A percentile compares a stretch with the other conserved stretches of the same genome.
Conservation (phyloP, 2,113 vertebrate species). For the Myocastor coypus region DNA sequence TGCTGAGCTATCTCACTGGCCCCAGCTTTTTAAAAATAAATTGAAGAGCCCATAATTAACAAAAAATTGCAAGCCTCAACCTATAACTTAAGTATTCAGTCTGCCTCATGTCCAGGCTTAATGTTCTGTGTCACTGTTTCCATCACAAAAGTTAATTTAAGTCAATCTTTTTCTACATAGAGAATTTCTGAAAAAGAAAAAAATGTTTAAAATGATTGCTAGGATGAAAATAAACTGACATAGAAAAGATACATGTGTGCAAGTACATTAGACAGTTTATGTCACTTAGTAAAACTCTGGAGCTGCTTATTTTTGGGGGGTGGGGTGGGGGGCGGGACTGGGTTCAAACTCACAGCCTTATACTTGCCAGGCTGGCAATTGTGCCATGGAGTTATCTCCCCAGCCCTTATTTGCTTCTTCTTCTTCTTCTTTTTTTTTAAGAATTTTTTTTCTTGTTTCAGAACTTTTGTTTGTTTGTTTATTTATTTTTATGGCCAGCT, state of each 20-base stretch:
- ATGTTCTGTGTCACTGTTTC: conserved; percentile 88
- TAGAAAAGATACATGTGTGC: conserved; percentile 82
- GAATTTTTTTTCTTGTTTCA: too few relatives aligned
- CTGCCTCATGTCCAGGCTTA: conserved; percentile 93
- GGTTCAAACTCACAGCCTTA: too few relatives aligned
- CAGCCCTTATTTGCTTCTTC: too few relatives aligned
- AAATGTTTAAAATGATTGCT: conserved; percentile 88
- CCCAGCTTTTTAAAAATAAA: neutral
- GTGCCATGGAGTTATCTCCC: too few relatives aligned
- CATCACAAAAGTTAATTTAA: conserved; percentile 87
- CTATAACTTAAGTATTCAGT: conserved; percentile 85
- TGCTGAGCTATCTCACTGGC: too few relatives aligned
- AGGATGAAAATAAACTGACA: conserved; percentile 88
- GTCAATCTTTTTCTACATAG: conserved; percentile 90
- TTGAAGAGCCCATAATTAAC: conserved; percentile 83
- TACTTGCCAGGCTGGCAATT: too few relatives aligned
- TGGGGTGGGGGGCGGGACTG: too few relatives aligned
- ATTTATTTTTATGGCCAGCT: too few relatives aligned
- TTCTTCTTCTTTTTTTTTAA: too few relatives aligned
- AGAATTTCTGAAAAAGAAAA: conserved; percentile 86
- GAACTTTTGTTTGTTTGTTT: too few relatives aligned
- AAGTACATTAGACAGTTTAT: conserved; percentile 71
- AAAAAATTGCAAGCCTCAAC: conserved; percentile 85
- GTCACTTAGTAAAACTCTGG: conserved; percentile 47
- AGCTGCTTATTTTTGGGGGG: conserved; percentile 71